Percentiles rank a stretch among this genome's conserved stretches.
Evolutionary conservation across 64 coral and sea anemone genomes (phyloP).

Genomic region (Montipora cactus): DNA sequence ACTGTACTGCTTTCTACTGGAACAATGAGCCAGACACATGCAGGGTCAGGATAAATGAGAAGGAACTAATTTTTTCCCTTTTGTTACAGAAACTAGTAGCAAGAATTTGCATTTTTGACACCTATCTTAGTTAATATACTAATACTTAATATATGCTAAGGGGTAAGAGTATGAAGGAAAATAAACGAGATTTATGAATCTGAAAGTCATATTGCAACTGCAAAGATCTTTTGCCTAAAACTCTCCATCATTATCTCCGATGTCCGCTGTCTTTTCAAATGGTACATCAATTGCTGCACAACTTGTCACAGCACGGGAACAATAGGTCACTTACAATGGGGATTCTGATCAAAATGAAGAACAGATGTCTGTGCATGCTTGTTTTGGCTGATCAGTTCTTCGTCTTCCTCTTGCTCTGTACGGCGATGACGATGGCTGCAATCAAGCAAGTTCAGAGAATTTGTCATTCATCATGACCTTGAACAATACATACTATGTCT

Average conservation of each 20-base stretch:
- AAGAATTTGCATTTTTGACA: too few species aligned
- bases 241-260: not conserved
- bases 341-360: slow-evolving; percentile 95
- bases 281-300: not conserved
- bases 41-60: too few species aligned
- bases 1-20: too few species aligned
- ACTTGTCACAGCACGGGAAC: not conserved
- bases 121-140: too few species aligned
- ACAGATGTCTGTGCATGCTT: slow-evolving; percentile 90
- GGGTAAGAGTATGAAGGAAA: too few species aligned
- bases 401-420: slow-evolving; percentile 99
- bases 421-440: slow-evolving; percentile 97
- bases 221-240: too few species aligned
- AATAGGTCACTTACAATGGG: slow-evolving; percentile 82
- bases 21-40: too few species aligned
- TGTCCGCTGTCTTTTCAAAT: not conserved
- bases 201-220: too few species aligned
- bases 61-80: too few species aligned
- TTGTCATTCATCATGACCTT: not conserved
- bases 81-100: too few species aligned
- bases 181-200: too few species aligned
- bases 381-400: slow-evolving; percentile 90
- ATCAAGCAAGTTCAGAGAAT: not conserved
- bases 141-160: too few species aligned
- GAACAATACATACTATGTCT: not conserved